Evolutionary conservation across 1,140 invertebrate species (phyloP), one percentile per base, ranked within the genome.

Genomic region (Papilio dardanus): DNA sequence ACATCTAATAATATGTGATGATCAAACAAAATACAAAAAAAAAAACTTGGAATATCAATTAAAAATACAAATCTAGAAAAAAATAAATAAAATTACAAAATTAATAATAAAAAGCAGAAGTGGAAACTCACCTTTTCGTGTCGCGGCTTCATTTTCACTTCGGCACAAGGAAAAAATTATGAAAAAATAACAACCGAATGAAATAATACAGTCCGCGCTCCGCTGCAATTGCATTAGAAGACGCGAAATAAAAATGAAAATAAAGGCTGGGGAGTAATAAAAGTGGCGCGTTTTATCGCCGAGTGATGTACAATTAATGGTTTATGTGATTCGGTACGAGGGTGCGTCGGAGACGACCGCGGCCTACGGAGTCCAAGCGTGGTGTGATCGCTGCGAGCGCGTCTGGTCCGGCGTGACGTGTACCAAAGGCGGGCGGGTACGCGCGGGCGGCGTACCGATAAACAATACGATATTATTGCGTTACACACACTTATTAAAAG

Each of bases 141-240:
- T 79, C 31, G 75, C 54, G 76, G 40, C 76, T 81, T 78, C 82
- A 83, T 92, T 79, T 87, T 90, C 88, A 88, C 85, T 81, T 79
- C 84, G 85, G 79, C 91, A 93, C 87, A 86, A 85, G 87, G 86
- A 81, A 82, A 85, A 89, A 86, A 79, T 81, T 83, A 88, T 84
- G 83, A 89, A 91, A n/a, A 73, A 82, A 81, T 82, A 83, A 88
- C 83, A 82, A 81, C 77, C 74, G 82, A 77, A 78, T 54, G 83
- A 82, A 86, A 82, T 85, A 89, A 85, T 88, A 86, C 76, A 71
- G 83, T 83, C 83, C 81, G 85, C 82, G 86, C 81, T 87, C n/a
- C 42, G 86, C 81, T 91, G 88, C 88, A 91, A 90, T 91, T 89
- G 88, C 84, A 91, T 92, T 92, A 91, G 79, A 81, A 82, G 83